Base-by-base conservation (phyloP, 2,888 invertebrate genomes). In the Hecatera dysodea region DNA sequence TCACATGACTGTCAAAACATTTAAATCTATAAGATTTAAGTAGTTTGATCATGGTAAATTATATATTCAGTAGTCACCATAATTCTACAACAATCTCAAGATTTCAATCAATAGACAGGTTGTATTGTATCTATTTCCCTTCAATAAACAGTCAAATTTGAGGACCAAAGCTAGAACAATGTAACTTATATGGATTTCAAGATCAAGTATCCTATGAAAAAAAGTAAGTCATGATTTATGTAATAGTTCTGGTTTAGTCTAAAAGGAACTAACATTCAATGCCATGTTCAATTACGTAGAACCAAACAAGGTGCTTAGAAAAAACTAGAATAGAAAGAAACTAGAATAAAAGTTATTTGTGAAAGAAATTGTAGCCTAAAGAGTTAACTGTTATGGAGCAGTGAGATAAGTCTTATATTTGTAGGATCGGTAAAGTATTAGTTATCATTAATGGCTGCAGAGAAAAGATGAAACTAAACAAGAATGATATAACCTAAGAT, bases 1-100 rank as follows among this genome's bases (percentile, higher is more conserved):
- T 79, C 79, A 79, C 67, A 67, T 82, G 82, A 79, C 61, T 29
- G 2, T 39, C 8, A 55, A 48, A 33, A 55, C 17, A 11, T 33
- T 6, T 1, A 33, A 22, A 22, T 56, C 56, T 56, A 0, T 36
- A 56, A 11, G 33, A 17, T 36, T 24, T 1, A 12, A 56, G 33
- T 33, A 44, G 44, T 44, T 48, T 48, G 12, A 39, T 46, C 19
- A 12, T 6, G 27, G 42, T 29, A 5, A 67, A 33, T 4, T 52
- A 27, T 36, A 4, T 55, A 9, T 24, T 1, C 1, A 36, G 15
- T 29, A 36, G 15, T 29, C 3, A n/a, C 19, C 8, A 22, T 44
- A 24, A 50, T 22, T 17, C 1, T 22, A 1, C 29, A 27, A 0
- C 53, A 6, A 19, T 27, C n/a, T 1, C 27, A 19, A 5, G n/a